Conservation (phyloP, 1,140 invertebrate species). For the Asbolus verrucosus region DNA sequence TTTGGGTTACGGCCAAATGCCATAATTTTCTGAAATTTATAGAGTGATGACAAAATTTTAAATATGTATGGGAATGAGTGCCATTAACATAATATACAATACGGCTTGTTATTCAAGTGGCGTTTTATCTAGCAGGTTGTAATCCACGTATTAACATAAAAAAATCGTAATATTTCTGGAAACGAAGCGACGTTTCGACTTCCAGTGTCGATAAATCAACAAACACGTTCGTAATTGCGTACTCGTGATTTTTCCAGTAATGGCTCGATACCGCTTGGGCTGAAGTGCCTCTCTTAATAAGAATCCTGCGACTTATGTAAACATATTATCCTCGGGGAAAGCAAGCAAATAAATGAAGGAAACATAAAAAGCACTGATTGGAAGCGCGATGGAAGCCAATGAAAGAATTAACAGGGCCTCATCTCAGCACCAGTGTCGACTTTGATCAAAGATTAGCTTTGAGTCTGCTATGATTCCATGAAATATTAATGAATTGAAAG, state of each 20-base stretch:
- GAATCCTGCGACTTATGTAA: constrained; percentile 23
- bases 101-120: no score
- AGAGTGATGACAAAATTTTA: no score
- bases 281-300: constrained; percentile 5
- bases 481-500: constrained; percentile 66
- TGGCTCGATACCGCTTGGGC: background rate
- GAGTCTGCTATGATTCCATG: constrained; percentile 63
- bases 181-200: no score
- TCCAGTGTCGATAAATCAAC: no score
- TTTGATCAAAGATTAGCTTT: constrained; percentile 59
- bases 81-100: no score
- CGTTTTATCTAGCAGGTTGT: no score
- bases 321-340: constrained; percentile 35
- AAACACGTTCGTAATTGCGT: background rate
- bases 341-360: constrained; percentile 41
- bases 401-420: constrained; percentile 48
- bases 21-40: no score
- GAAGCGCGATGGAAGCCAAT: constrained; percentile 45
- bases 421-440: constrained; percentile 50
- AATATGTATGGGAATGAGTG: no score
- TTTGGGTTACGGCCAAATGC: no score
- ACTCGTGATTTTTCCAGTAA: background rate
- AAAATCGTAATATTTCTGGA: no score
- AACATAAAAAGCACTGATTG: constrained; percentile 47
- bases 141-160: no score